Evolutionary conservation across 2,113 vertebrate species (phyloP), one percentile per base, ranked within the genome.

Genomic region (Etia nguti): DNA sequence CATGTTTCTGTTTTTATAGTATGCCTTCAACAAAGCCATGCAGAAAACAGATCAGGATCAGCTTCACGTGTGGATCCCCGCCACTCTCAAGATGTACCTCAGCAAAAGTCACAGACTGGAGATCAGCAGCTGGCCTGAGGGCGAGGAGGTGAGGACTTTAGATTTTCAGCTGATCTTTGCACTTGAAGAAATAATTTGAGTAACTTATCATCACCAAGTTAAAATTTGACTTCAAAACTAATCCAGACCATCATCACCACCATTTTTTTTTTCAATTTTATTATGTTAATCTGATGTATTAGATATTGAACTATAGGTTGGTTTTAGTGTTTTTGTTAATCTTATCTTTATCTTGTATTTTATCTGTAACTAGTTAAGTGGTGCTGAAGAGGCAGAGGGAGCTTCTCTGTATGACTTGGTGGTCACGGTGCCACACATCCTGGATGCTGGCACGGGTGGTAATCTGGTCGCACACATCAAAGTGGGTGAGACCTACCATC

Each of bases 401-500:
- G 96, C 97, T 0, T 96, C 94, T 8, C 70, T 99, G 46, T 99
- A 99, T 10, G 98, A 99, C 87, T 90, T 99, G 82, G 97, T 98
- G 94, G 98, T 98, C 84, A 98, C 98, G 0, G 98, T 99, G 2
- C 97, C 98, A 1, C 99, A 99, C 93, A 93, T 99, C 94, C 96
- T 98, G 92, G 99, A 99, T 65, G 92, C 97, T 29, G 98, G 99
- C 80, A 98, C 98, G 0, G 99, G 98, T 54, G 98, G 98, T 59
- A 99, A 98, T 95, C 90, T 99, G 90, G 97, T 98, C 59, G 98
- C 98, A 1, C 99, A 99, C 95, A 98, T 99, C 94, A 99, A 98
- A 96, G 99, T 99, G 62, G 98, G 98, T 48, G 98, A 99, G 95
- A 99, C 98, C 6, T 99, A 99, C 91, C 99, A 99, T 92, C 98